phyloP scores from a whole-genome alignment of 2,797 vertebrate genomes.

The Antennarius maculatus region DNA sequence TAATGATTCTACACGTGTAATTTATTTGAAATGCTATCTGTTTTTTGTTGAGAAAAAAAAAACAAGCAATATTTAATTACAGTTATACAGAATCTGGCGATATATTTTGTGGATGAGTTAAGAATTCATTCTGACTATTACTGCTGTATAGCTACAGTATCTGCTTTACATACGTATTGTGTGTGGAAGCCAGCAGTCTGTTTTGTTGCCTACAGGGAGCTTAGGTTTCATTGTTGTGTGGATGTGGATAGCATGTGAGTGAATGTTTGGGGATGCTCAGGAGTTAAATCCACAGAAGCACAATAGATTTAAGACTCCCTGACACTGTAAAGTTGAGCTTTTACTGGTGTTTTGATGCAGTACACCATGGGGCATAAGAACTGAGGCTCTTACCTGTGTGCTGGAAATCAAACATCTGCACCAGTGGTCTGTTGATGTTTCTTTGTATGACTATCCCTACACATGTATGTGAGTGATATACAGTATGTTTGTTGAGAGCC shows the following conservation, averaged over 20 bases:
- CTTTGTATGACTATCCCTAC: constrained; percentile 23
- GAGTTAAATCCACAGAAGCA: constrained; percentile 61
- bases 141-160: constrained; percentile 45
- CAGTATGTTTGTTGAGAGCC: background rate
- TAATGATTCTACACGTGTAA: constrained; percentile 11
- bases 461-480: background rate
- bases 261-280: constrained; percentile 55
- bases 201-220: constrained; percentile 65
- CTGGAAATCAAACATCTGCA: constrained; percentile 25
- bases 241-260: constrained; percentile 58
- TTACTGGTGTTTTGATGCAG: constrained; percentile 25
- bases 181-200: constrained; percentile 52
- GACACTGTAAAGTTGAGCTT: constrained; percentile 42
- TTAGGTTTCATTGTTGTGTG: constrained; percentile 68
- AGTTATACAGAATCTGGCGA: constrained; percentile 17
- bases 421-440: constrained; percentile 28
- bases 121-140: constrained; percentile 32
- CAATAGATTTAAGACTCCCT: constrained; percentile 50
- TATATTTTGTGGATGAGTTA: constrained; percentile 24
- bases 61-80: constrained; percentile 5
- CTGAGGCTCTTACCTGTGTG: constrained; percentile 18
- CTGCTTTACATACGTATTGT: constrained; percentile 64
- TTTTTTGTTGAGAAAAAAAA: background rate
- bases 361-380: constrained; percentile 20
- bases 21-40: background rate